These are phyloP conservation scores for Hepsetus odoe DNA, from an alignment of 2,113 vertebrate species.

Conservation along the genomic window DNA sequence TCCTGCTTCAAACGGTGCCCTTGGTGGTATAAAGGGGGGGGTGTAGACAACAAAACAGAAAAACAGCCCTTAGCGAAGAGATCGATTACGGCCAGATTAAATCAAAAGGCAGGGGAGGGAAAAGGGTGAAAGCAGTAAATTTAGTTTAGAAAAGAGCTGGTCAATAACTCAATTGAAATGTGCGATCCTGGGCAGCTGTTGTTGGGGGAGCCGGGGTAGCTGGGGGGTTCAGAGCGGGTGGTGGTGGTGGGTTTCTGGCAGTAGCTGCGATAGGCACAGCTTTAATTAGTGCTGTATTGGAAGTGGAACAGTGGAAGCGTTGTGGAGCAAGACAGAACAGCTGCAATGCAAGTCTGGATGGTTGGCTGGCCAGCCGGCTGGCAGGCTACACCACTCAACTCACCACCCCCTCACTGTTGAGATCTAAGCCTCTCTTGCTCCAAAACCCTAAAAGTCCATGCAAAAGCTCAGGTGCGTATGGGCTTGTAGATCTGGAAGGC, in stretches of 20 bases:
- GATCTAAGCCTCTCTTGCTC: constrained; percentile 23
- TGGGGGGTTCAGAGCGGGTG: background rate
- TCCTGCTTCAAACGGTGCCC: constrained; percentile 15
- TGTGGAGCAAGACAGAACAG: constrained; percentile 67
- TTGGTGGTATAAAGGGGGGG: constrained; percentile 15
- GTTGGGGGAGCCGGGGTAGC: constrained; percentile 13
- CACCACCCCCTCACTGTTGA: constrained; percentile 41
- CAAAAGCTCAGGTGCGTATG: constrained; percentile 36
- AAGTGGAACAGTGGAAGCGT: constrained; percentile 66
- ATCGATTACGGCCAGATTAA: constrained; percentile 50
- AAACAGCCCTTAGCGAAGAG: constrained; percentile 32
- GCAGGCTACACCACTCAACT: constrained; percentile 43
- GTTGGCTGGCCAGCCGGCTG: constrained; percentile 56
- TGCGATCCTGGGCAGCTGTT: constrained; percentile 19
- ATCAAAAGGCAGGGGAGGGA: constrained; percentile 30
- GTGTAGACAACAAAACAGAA: constrained; percentile 6
- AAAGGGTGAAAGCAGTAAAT: constrained; percentile 49
- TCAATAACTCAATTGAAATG: constrained; percentile 50
- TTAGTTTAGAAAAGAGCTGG: constrained; percentile 49
- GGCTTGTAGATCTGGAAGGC: background rate
- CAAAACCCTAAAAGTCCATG: constrained; percentile 6
- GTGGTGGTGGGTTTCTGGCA: constrained; percentile 56
- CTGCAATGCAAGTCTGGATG: constrained; percentile 55
- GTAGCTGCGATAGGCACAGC: constrained; percentile 51
- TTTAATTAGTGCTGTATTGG: constrained; percentile 67